Percentiles rank a stretch among this genome's conserved stretches.
Evolutionary conservation across 2,888 invertebrate genomes (phyloP).

Genomic region (Palloptera scutellata): DNA sequence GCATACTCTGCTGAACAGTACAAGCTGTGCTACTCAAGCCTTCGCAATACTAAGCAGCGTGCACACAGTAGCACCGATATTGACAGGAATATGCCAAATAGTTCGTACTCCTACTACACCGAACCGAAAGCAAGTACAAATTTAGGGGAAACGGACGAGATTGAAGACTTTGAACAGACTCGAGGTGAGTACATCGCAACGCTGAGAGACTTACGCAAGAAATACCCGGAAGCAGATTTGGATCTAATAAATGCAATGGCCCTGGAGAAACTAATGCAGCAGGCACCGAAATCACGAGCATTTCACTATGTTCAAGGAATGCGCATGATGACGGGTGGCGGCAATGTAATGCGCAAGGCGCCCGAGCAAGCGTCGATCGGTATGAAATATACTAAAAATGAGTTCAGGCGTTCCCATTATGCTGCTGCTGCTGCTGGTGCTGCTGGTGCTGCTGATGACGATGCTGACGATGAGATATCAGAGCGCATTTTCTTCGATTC

Average conservation of each 20-base stretch:
- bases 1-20: conserved; percentile 95
- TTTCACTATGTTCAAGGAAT: conserved; percentile 97
- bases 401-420: no score
- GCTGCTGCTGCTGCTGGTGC: conserved; percentile 64
- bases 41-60: conserved; percentile 87
- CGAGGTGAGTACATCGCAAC: conserved; percentile 91
- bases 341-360: conserved; percentile 87
- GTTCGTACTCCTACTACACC: no score
- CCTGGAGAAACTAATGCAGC: conserved; percentile 84
- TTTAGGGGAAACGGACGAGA: conserved; percentile 67
- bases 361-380: conserved; percentile 87
- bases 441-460: conserved; percentile 74
- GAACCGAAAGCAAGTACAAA: conserved; percentile 56
- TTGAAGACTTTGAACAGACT: conserved; percentile 88
- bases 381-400: conserved; percentile 69
- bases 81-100: no score
- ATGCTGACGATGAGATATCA: conserved; percentile 71
- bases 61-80: no score
- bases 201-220: conserved; percentile 85
- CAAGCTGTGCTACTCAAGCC: conserved; percentile 82
- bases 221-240: conserved; percentile 88
- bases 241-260: conserved; percentile 93
- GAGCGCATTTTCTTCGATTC: conserved; percentile 91
- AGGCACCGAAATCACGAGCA: conserved; percentile 93
- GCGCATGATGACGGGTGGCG: conserved; percentile 91